These are phyloP conservation scores for Molorchus minor DNA, from an alignment of 2,888 invertebrate species.

Conservation along the genomic window DNA sequence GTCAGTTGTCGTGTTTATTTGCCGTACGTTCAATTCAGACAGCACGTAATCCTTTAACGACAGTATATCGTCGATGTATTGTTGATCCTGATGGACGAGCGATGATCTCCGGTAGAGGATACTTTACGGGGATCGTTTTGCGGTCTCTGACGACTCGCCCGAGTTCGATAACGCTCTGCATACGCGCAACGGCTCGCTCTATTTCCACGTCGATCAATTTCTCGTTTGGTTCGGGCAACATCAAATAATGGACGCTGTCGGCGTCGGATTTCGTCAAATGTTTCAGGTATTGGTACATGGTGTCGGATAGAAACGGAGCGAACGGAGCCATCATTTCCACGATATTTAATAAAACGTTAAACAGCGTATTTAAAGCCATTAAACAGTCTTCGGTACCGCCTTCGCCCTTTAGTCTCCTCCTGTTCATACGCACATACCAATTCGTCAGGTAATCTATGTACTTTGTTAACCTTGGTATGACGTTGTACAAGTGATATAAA, in stretches of 20 bases:
- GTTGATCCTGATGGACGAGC: constrained; percentile 87
- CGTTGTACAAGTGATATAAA: constrained; percentile 93
- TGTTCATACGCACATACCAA: constrained; percentile 98
- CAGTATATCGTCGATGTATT: constrained; percentile 74
- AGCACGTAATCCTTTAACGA: constrained; percentile 85
- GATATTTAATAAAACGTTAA: constrained; percentile 88
- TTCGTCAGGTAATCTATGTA: constrained; percentile 98
- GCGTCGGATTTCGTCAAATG: constrained; percentile 69
- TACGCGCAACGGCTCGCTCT: constrained; percentile 87
- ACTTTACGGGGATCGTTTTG: constrained; percentile 93
- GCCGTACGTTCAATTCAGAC: constrained; percentile 92
- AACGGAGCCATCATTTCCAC: constrained; percentile 96
- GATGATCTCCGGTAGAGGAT: constrained; percentile 95
- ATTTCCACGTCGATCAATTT: constrained; percentile 83
- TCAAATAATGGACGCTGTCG: constrained; percentile 90
- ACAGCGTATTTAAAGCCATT: constrained; percentile 87
- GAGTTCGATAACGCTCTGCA: constrained; percentile 96
- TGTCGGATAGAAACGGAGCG: constrained; percentile 95
- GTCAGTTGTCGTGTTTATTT: constrained; percentile 85
- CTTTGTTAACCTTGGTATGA: constrained; percentile 91
- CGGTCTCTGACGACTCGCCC: constrained; percentile 93
- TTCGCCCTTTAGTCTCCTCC: constrained; percentile 94
- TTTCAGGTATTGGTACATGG: constrained; percentile 90
- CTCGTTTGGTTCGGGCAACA: constrained; percentile 80
- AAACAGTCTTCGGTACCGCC: constrained; percentile 81